Evolutionary conservation across 1,140 invertebrate species (phyloP).

Genomic region (Lanistes nyassanus): DNA sequence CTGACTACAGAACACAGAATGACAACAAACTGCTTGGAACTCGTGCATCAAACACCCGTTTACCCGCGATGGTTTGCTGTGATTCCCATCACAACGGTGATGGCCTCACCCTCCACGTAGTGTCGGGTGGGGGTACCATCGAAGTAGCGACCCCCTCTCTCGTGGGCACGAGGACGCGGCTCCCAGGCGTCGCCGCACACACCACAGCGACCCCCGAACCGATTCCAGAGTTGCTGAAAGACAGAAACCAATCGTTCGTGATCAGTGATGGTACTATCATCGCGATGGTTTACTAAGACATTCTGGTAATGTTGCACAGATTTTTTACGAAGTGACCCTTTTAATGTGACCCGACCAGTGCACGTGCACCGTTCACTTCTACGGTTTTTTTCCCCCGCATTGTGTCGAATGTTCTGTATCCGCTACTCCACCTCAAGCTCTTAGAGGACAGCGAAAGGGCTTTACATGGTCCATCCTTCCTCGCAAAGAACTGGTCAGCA

Average conservation of each 20-base stretch:
- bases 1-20: background rate
- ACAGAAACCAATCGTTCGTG: too few species aligned
- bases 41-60: background rate
- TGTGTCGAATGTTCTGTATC: too few species aligned
- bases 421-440: too few species aligned
- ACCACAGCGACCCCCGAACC: constrained; percentile 63
- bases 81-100: constrained; percentile 46
- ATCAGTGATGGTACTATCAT: too few species aligned
- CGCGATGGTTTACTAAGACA: too few species aligned
- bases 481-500: background rate
- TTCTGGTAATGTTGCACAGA: background rate
- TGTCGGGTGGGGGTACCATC: constrained; percentile 84
- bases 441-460: too few species aligned
- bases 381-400: too few species aligned
- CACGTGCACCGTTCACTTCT: too few species aligned
- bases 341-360: background rate
- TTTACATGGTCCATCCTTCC: background rate
- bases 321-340: background rate
- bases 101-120: constrained; percentile 84
- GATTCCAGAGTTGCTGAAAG: constrained; percentile 34
- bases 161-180: constrained; percentile 80
- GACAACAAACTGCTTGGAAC: background rate
- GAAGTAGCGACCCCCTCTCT: constrained; percentile 86
- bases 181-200: constrained; percentile 68
- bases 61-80: constrained; percentile 50